These are phyloP conservation scores for Autographa gamma DNA, from an alignment of 2,888 invertebrate species.

Conservation along the genomic window DNA sequence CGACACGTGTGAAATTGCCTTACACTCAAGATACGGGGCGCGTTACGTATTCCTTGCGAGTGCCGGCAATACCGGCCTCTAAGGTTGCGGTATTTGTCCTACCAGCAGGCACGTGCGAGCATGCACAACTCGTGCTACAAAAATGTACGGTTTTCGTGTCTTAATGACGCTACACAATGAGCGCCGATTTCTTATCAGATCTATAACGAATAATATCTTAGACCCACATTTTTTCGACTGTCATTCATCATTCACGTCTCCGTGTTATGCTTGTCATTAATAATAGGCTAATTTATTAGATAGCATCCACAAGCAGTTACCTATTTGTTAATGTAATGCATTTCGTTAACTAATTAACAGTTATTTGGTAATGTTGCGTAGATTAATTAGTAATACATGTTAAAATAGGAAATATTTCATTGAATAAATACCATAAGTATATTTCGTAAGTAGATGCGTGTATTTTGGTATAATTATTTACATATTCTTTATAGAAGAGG, in stretches of 20 bases:
- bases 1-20: constrained; percentile 59
- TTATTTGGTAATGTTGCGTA: neutral
- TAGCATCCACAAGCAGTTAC: neutral
- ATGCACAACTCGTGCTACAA: constrained; percentile 31
- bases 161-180: constrained; percentile 41
- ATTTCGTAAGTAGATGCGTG: neutral
- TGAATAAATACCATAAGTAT: too few species aligned
- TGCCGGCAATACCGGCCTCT: constrained; percentile 47
- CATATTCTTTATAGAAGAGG: constrained; percentile 5
- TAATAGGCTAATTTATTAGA: neutral
- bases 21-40: constrained; percentile 47
- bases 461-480: constrained; percentile 11
- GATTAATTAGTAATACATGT: neutral
- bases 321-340: neutral
- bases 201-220: constrained; percentile 16
- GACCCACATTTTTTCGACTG: constrained; percentile 32
- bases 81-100: constrained; percentile 55
- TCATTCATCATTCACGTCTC: constrained; percentile 17
- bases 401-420: too few species aligned
- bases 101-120: constrained; percentile 51
- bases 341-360: neutral
- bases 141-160: constrained; percentile 30
- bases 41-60: constrained; percentile 58
- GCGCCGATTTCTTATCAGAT: constrained; percentile 21
- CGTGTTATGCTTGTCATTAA: neutral